Percentiles rank a stretch among this genome's conserved stretches.
phyloP scores from a whole-genome alignment of 2,113 vertebrate species.

The Prunella himalayana region DNA sequence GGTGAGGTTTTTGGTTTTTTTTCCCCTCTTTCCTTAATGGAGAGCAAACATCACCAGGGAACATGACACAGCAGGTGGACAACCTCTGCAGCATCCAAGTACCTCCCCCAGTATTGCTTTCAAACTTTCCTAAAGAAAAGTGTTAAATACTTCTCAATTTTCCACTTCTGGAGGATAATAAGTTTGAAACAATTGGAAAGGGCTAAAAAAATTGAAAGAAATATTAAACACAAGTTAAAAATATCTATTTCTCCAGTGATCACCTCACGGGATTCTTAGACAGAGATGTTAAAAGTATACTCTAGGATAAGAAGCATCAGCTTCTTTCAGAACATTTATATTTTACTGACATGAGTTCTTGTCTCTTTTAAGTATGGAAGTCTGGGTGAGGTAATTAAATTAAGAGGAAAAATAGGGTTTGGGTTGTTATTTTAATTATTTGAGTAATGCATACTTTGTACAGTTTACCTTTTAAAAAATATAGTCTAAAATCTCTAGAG shows the following conservation, averaged over 20 bases:
- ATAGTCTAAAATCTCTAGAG: neutral
- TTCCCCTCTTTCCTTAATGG: neutral
- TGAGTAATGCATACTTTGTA: neutral
- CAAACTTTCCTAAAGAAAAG: neutral
- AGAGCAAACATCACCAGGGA: neutral
- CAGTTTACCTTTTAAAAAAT: neutral
- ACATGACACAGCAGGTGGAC: no score
- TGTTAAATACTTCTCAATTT: neutral
- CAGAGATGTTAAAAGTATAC: neutral
- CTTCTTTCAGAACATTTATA: neutral
- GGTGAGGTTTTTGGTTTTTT: neutral
- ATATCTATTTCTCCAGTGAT: neutral
- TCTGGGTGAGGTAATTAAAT: neutral
- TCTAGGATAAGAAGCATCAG: neutral
- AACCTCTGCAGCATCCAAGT: neutral
- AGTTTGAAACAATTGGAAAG: neutral
- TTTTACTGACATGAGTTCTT: neutral
- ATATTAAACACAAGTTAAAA: neutral
- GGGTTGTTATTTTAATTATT: neutral
- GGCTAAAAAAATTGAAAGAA: neutral
- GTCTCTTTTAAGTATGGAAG: neutral
- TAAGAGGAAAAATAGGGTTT: neutral
- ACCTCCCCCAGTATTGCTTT: neutral
- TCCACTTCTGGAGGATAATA: neutral
- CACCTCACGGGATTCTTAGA: neutral